Percentiles rank a stretch among this genome's conserved stretches.
phyloP scores from a whole-genome alignment of 2,888 invertebrate species.

The Rhagophthalmus giganteus region DNA sequence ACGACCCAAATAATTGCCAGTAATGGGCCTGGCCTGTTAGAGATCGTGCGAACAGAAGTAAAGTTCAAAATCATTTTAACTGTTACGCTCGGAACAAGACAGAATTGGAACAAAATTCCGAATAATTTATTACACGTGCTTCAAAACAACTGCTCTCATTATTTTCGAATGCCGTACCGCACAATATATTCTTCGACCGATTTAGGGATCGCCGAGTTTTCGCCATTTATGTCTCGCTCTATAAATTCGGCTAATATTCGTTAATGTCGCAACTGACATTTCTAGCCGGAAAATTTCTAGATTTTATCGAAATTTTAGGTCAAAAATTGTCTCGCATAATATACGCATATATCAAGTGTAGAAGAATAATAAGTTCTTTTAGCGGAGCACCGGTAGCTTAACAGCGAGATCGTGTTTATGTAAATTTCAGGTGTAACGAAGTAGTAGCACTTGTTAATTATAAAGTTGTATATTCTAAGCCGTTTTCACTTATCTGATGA shows the following conservation, averaged over 20 bases:
- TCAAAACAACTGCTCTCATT: constrained; percentile 7
- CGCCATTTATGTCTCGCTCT: background rate
- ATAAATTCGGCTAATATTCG: background rate
- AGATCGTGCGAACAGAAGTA: constrained; percentile 49
- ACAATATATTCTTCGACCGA: background rate
- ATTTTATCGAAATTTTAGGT: background rate
- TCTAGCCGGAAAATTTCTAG: too few species aligned
- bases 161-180: background rate
- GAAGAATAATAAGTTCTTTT: constrained; percentile 15
- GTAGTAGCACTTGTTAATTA: constrained; percentile 30
- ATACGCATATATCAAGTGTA: background rate
- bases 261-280: background rate
- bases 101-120: constrained; percentile 10
- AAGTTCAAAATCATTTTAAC: constrained; percentile 24
- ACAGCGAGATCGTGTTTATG: constrained; percentile 26
- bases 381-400: constrained; percentile 12
- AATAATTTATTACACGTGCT: constrained; percentile 12
- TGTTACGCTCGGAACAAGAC: constrained; percentile 15
- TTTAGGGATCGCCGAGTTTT: background rate
- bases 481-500: constrained; percentile 27
- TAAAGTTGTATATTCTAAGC: constrained; percentile 29
- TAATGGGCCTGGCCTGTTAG: constrained; percentile 50
- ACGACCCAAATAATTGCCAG: constrained; percentile 54
- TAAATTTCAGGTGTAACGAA: constrained; percentile 30
- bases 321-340: background rate